Evolutionary conservation across 30 jellyfish, hydroid and myxozoan genomes (phyloP).

Genomic region (Hydractinia echinata): DNA sequence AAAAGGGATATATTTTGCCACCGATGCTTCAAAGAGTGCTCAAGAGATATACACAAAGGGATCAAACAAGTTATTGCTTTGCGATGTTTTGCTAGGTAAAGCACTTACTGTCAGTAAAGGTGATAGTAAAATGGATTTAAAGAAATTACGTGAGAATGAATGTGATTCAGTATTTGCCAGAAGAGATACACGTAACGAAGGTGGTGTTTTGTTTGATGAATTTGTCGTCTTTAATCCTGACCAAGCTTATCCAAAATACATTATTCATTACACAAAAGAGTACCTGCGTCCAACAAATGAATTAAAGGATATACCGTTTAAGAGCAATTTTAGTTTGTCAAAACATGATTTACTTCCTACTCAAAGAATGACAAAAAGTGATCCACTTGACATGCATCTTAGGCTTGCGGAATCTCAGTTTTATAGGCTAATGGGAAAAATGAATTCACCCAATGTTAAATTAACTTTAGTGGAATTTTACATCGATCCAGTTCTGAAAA

Average conservation of each 20-base stretch:
- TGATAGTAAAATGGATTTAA: constrained; percentile 1
- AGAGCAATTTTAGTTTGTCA: neutral
- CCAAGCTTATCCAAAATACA: constrained; percentile 58
- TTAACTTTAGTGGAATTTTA: constrained; percentile 24
- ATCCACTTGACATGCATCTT: constrained; percentile 41
- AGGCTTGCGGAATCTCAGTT: constrained; percentile 56
- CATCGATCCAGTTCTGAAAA: constrained; percentile 26
- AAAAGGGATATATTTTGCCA: constrained; percentile 65
- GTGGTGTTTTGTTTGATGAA: constrained; percentile 66
- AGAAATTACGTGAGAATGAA: constrained; percentile 13
- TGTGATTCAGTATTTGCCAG: constrained; percentile 59
- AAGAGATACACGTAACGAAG: constrained; percentile 40
- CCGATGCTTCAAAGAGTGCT: constrained; percentile 77
- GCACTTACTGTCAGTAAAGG: constrained; percentile 36
- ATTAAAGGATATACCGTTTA: neutral
- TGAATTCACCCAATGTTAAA: neutral
- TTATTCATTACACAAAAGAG: constrained; percentile 36
- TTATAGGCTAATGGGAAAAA: constrained; percentile 26
- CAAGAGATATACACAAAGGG: constrained; percentile 60
- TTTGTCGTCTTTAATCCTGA: constrained; percentile 48
- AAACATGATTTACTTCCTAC: neutral
- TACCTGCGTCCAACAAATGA: constrained; percentile 21
- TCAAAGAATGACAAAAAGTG: constrained; percentile 26
- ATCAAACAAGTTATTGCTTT: constrained; percentile 44
- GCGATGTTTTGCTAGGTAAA: constrained; percentile 62